Evolutionary conservation across 1,140 invertebrate species (phyloP).

Genomic region (Diplogasteroides magnus): DNA sequence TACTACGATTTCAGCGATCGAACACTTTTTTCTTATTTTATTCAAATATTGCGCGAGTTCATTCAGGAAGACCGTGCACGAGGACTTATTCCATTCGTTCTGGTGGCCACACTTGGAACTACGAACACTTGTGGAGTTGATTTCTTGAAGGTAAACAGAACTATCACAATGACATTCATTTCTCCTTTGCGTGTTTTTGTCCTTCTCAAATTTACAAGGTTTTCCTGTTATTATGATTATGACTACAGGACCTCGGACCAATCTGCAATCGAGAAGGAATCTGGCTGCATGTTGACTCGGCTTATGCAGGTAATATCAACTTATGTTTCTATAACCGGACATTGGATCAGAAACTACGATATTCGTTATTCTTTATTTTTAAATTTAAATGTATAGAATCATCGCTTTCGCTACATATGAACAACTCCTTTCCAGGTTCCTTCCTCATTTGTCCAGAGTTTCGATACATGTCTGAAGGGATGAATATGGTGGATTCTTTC

Average conservation of each 20-base stretch:
- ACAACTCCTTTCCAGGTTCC: no score
- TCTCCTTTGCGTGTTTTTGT: no score
- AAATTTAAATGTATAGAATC: constrained; percentile 34
- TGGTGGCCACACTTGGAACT: constrained; percentile 67
- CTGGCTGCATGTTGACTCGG: constrained; percentile 83
- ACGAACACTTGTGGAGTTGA: constrained; percentile 89
- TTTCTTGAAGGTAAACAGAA: constrained; percentile 63
- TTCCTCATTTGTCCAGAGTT: constrained; percentile 52
- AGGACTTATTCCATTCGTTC: constrained; percentile 60
- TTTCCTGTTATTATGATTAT: background rate
- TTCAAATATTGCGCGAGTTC: no score
- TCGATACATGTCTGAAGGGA: constrained; percentile 47
- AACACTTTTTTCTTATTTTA: no score
- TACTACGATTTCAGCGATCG: no score
- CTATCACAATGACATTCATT: no score
- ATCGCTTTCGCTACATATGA: no score
- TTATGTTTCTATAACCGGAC: no score
- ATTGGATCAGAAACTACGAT: no score
- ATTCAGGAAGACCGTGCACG: constrained; percentile 71
- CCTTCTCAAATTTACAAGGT: background rate
- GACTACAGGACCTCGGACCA: constrained; percentile 69
- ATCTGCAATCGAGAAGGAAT: constrained; percentile 71
- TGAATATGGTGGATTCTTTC: constrained; percentile 60
- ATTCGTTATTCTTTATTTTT: background rate
- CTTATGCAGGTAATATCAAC: constrained; percentile 81